A percentile compares a stretch with the other conserved stretches of the same genome.
phyloP scores from a whole-genome alignment of 2,888 invertebrate species.

The Phaonia tiefii region DNA sequence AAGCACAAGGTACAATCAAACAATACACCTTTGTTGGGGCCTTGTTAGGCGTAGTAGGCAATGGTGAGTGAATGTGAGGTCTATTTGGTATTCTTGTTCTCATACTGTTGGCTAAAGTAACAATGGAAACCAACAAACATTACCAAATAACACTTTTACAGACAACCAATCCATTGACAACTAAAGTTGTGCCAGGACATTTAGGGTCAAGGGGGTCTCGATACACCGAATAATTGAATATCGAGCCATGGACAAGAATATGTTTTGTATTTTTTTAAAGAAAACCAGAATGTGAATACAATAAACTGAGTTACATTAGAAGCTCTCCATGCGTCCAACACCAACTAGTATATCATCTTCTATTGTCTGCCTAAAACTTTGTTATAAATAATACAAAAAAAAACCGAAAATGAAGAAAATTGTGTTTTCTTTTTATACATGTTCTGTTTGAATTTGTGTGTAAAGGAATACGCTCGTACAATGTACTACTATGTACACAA shows the following conservation, averaged over 20 bases:
- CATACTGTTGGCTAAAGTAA: constrained; percentile 37
- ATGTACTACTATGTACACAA: constrained; percentile 5
- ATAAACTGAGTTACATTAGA: background rate
- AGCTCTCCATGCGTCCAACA: no score
- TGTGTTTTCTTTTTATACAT: constrained; percentile 8
- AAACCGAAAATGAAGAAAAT: constrained; percentile 25
- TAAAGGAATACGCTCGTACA: background rate
- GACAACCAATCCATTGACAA: constrained; percentile 59
- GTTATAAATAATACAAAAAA: constrained; percentile 30
- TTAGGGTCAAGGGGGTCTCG: background rate
- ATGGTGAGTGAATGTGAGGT: background rate
- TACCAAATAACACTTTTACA: constrained; percentile 59
- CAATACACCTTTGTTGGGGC: constrained; percentile 37
- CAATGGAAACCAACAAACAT: constrained; percentile 34
- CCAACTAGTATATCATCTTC: no score
- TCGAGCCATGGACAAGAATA: constrained; percentile 44
- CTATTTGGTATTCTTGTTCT: no score
- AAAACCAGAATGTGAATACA: constrained; percentile 15
- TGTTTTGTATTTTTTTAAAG: constrained; percentile 35
- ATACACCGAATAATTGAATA: constrained; percentile 21
- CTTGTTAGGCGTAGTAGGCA: background rate
- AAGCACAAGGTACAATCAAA: constrained; percentile 48
- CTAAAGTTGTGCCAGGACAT: constrained; percentile 40
- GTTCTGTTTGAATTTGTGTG: no score
- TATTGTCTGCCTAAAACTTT: background rate